Base-by-base conservation (phyloP, 2,113 vertebrate genomes). In the Felis chaus region DNA sequence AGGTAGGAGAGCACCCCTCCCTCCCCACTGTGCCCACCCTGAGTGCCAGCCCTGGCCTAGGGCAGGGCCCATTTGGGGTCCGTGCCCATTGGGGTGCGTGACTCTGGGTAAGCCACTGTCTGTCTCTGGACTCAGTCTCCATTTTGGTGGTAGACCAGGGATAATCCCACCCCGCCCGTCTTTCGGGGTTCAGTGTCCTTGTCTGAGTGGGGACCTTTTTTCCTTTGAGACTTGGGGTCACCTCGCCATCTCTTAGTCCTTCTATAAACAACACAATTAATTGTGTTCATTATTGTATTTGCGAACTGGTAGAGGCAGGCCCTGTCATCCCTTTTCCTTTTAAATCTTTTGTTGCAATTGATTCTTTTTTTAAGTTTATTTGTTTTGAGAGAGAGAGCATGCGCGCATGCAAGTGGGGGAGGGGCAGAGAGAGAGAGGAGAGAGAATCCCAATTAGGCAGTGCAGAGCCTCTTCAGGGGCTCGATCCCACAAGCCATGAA, bases 1-100 rank as follows among this genome's bases (percentile, higher is more conserved):
- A 99, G 99, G 99, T 99, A 98, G 65, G 99, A 95, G 31, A 69
- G 15, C 6, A 2, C 8, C 12, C 25, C 29, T 19, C 39, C 41
- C 5, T 1, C 11, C 13, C 15, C 4, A 3, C 39, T 7, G 53
- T 9, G 18, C 18, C 71, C 36, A 19, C 33, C 25, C 79, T 3
- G 33, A 53, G 63, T 29, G 50, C 41, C 53, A 33, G 33, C 33
- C 25, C 57, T 11, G 74, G 66, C 48, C 23, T 16, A 41, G 31
- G 68, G 9, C 4, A 5, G 33, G 48, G 14, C 10, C 50, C 21
- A 1, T 12, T 7, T 11, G 53, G n/a, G 31, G 29, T 92, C 85
- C 36, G 31, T 65, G 16, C 33, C 50, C 33, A n/a, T 48, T 36
- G 25, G 36, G 23, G 39, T 76, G 65, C 41, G 74, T 71, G 76